Percentiles rank a stretch among this genome's conserved stretches.
phyloP scores from a whole-genome alignment of 2,797 vertebrate genomes.

The Chelmon rostratus region DNA sequence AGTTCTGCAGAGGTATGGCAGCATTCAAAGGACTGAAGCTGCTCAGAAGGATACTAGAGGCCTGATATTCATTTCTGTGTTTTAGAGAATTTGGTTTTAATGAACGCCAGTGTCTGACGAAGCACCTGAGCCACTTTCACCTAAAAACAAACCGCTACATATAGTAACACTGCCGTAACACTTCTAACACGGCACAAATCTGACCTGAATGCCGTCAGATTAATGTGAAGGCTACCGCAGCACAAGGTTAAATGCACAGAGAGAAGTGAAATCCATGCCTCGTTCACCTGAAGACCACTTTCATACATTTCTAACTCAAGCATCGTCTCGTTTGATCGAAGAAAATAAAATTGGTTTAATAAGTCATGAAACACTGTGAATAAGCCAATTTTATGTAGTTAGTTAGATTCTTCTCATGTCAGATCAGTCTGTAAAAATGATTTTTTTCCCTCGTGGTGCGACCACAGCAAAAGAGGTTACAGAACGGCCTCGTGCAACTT shows the following conservation, averaged over 20 bases:
- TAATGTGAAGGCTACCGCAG: slow-evolving; percentile 1
- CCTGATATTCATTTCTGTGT: background rate
- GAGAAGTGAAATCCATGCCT: slow-evolving; percentile 7
- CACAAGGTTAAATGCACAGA: slow-evolving; percentile 2
- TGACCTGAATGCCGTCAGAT: background rate
- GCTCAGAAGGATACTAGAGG: slow-evolving; percentile 17
- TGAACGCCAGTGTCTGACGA: background rate
- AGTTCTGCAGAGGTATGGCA: slow-evolving; percentile 11
- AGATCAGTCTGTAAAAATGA: background rate
- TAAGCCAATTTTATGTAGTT: background rate
- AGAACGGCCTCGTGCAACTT: background rate
- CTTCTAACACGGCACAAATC: background rate
- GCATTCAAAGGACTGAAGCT: slow-evolving; percentile 15
- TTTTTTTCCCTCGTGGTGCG: background rate
- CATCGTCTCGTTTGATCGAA: background rate
- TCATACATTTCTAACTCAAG: background rate
- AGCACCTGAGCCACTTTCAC: background rate
- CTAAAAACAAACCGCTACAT: background rate
- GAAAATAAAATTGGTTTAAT: slow-evolving; percentile 1
- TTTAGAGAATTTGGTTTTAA: background rate
- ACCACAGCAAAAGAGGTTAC: background rate
- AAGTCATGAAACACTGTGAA: background rate
- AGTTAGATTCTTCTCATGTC: background rate
- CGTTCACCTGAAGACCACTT: background rate
- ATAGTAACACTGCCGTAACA: background rate